A percentile compares a stretch with the other conserved stretches of the same genome.
Evolutionary conservation across 2,797 vertebrate genomes (phyloP).

Genomic region (Todus mexicanus): DNA sequence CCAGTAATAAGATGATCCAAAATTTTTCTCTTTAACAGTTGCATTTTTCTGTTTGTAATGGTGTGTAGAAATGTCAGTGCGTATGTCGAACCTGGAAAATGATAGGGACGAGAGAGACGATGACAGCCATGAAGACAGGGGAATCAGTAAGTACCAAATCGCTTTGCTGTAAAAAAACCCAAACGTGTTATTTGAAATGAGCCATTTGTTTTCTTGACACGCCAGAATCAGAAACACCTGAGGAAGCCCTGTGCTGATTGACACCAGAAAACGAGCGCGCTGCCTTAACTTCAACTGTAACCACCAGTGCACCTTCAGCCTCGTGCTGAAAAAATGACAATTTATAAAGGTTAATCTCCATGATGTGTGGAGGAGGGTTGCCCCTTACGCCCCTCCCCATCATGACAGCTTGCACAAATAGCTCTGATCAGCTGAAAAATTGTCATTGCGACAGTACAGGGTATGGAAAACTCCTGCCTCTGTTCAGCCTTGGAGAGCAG

Average conservation of each 20-base stretch:
- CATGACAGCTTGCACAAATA: not conserved
- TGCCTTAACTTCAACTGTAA: not conserved
- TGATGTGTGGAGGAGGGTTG: not conserved
- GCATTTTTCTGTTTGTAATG: conserved; percentile 61
- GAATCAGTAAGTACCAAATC: conserved; percentile 87
- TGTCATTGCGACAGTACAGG: not conserved
- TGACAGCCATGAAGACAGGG: conserved; percentile 95
- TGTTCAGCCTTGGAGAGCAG: not conserved
- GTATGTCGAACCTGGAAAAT: conserved; percentile 98
- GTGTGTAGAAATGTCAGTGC: conserved; percentile 93
- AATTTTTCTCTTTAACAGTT: conserved; percentile 28
- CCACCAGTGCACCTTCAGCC: not conserved
- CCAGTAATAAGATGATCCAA: not conserved
- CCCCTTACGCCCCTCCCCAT: not conserved
- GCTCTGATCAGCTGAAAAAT: not conserved
- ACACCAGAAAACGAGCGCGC: not conserved
- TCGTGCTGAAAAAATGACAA: not conserved
- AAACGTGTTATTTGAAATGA: no score
- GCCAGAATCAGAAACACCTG: not conserved
- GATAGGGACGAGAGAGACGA: conserved; percentile 96
- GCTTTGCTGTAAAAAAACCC: not conserved
- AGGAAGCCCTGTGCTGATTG: not conserved
- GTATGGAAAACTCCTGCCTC: not conserved
- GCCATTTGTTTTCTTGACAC: not conserved
- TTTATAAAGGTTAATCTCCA: not conserved